Base-by-base conservation (phyloP, 2,888 invertebrate species). In the Dastarcus helophoroides region DNA sequence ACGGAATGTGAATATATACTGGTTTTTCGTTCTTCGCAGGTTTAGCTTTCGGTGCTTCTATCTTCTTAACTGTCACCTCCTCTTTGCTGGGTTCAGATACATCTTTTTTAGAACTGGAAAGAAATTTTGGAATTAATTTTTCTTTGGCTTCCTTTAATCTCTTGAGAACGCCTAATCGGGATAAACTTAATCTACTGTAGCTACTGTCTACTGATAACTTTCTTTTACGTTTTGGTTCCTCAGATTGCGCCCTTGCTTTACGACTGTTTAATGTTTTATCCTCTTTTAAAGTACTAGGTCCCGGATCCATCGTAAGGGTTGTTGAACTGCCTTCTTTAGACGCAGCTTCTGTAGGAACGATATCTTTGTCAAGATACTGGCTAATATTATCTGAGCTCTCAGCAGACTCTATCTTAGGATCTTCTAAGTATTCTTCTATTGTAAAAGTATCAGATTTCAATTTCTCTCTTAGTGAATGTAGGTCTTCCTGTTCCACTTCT, bases 341-440 rank as follows among this genome's bases (percentile, higher is more conserved):
- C 9, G 7, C 6, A 6, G 6, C 8, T 12, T 15, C 22, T 13
- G 30, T 29, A 2, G 29, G 26, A 5, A 33, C 36, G 9, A 57
- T 54, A 21, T 60, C 62, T 42, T 54, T 59, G 31, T 62, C 62
- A 34, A 62, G 43, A 46, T 59, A 60, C 41, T 62, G 59, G 36
- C 60, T 60, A 13, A 61, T 53, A 34, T 59, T 57, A 32, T 59
- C 59, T 1, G 58, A 60, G 42, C 56, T 58, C 29, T 57, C 60
- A 11, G 53, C 53, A 3, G 56, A 54, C 39, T 56, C 58, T 4
- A 47, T 31, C 13, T 37, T 39, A 33, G 37, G 27, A 26, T 39
- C 32, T 35, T 39, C 39, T 15, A 37, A 33, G 27, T 33, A 38
- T 28, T 35, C 41, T 24, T 42, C 37, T 25, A 38, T 33, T 4